Conservation (phyloP, 2,113 vertebrate species). For the Pachyramphus minor region DNA sequence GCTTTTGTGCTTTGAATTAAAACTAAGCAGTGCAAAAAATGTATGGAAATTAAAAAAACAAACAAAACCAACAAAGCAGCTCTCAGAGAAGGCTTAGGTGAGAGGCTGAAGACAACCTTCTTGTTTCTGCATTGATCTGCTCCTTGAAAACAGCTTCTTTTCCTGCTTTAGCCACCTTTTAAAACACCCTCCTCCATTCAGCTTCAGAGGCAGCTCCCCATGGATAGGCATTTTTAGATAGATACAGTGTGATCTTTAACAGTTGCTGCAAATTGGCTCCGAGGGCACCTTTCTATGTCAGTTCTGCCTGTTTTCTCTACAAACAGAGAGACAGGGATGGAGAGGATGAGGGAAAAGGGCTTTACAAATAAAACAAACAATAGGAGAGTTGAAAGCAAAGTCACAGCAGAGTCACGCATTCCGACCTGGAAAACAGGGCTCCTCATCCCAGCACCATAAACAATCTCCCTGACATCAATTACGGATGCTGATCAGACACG, state of each 20-base stretch:
- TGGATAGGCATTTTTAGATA: conserved; percentile 30
- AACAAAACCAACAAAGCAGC: not conserved
- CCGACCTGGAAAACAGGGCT: not conserved
- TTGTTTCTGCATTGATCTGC: conserved; percentile 1
- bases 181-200: not conserved
- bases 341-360: not conserved
- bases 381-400: not conserved
- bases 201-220: conserved; percentile 24
- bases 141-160: not conserved
- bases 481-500: not conserved
- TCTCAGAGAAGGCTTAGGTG: not conserved
- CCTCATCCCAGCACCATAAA: not conserved
- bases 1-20: not conserved
- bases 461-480: conserved; percentile 35
- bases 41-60: not conserved
- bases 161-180: not conserved
- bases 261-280: conserved; percentile 58
- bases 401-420: not conserved
- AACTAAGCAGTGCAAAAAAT: not conserved
- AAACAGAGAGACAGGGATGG: conserved; percentile 6
- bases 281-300: conserved; percentile 60
- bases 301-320: conserved; percentile 42
- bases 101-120: not conserved
- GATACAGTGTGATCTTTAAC: conserved; percentile 51
- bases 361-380: conserved; percentile 48